These are phyloP conservation scores for Ctenoplectra terminalis DNA, from an alignment of 1,140 invertebrate genomes.

Conservation along the genomic window DNA sequence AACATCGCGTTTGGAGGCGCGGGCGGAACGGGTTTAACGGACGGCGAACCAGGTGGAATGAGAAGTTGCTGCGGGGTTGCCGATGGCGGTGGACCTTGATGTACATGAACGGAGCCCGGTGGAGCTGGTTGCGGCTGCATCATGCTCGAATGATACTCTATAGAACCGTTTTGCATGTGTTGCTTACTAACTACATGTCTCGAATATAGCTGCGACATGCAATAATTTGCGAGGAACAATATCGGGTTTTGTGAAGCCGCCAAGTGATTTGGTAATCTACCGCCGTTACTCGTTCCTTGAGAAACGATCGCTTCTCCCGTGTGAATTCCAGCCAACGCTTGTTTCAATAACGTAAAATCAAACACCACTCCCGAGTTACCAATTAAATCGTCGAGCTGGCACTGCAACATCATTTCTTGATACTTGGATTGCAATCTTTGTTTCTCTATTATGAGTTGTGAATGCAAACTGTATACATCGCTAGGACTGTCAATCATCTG, in stretches of 20 bases:
- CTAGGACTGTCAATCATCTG: conserved; percentile 84
- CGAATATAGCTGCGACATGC: conserved; percentile 88
- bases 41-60: conserved; percentile 79
- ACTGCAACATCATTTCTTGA: conserved; percentile 89
- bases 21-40: conserved; percentile 73
- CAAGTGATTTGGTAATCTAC: conserved; percentile 77
- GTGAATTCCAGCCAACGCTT: conserved; percentile 86
- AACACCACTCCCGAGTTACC: conserved; percentile 86
- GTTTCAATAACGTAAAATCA: conserved; percentile 86
- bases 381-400: conserved; percentile 88
- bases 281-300: conserved; percentile 79
- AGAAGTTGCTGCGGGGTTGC: conserved; percentile 75
- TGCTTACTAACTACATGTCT: conserved; percentile 86
- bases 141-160: conserved; percentile 82
- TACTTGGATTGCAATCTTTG: conserved; percentile 87
- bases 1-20: conserved; percentile 77
- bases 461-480: conserved; percentile 84
- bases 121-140: conserved; percentile 72
- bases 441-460: conserved; percentile 85
- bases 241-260: conserved; percentile 85
- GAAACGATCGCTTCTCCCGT: conserved; percentile 82
- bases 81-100: conserved; percentile 70
- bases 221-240: conserved; percentile 89
- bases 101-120: conserved; percentile 73
- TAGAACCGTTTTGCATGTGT: conserved; percentile 83